Percentiles rank a stretch among this genome's conserved stretches.
Conservation (phyloP, 2,113 vertebrate genomes). For the Spizaetus ornatus region DNA sequence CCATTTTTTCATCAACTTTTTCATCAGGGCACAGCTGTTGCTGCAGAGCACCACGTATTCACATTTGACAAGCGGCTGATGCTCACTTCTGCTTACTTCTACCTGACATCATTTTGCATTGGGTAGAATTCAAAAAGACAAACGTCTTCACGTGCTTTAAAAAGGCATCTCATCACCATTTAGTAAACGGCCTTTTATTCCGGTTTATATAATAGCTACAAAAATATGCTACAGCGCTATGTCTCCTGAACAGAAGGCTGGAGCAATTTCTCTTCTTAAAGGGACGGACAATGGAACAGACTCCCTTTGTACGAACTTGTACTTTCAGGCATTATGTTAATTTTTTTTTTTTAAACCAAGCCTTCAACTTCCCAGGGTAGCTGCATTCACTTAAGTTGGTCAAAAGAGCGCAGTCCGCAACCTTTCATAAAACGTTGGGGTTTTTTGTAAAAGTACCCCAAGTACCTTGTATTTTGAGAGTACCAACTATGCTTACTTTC, state of each 20-base stretch:
- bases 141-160: slow-evolving; percentile 34
- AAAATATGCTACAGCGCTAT: neutral
- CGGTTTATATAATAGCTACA: neutral
- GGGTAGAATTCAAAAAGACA: slow-evolving; percentile 42
- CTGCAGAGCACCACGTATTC: neutral
- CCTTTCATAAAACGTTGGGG: neutral
- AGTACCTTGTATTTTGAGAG: neutral
- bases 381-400: neutral
- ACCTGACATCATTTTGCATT: neutral
- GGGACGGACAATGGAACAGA: neutral
- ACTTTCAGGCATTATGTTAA: neutral
- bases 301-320: neutral
- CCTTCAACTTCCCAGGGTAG: neutral
- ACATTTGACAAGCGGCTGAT: neutral
- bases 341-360: neutral
- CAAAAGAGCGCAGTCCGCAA: neutral
- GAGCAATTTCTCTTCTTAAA: neutral
- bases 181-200: neutral
- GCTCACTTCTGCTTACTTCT: slow-evolving; percentile 33
- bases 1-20: neutral
- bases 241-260: neutral
- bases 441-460: neutral
- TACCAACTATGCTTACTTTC: neutral
- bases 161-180: neutral
- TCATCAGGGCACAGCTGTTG: slow-evolving; percentile 45